phyloP scores from a whole-genome alignment of 2,888 invertebrate genomes.

The Cephus sareptanus region DNA sequence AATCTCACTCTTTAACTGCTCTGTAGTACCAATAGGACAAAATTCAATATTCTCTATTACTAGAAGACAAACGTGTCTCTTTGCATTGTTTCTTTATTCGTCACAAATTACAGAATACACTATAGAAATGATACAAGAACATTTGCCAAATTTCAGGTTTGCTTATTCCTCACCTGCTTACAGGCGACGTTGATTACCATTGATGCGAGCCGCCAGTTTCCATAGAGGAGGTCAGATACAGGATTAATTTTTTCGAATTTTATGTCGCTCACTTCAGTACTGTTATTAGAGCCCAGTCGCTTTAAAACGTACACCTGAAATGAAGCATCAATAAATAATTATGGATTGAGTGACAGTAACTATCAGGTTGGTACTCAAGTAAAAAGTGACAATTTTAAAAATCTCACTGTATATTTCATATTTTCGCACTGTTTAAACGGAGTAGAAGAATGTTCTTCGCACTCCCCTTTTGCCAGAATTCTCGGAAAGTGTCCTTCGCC shows the following conservation, averaged over 20 bases:
- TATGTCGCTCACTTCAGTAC: conserved; percentile 16
- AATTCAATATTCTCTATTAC: not conserved
- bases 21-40: not conserved
- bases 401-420: conserved; percentile 43
- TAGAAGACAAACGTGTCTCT: not conserved
- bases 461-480: conserved; percentile 42
- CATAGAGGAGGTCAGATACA: not conserved
- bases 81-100: not conserved
- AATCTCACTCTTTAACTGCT: not conserved
- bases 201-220: not conserved
- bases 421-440: conserved; percentile 41
- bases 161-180: not conserved
- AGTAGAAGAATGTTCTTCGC: conserved; percentile 21
- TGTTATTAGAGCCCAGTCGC: conserved; percentile 34
- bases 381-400: not conserved
- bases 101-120: not conserved
- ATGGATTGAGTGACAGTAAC: conserved; percentile 1
- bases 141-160: not conserved
- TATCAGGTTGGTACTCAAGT: not conserved
- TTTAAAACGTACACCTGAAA: conserved; percentile 43
- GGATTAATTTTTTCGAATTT: not conserved
- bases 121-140: not conserved
- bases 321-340: conserved; percentile 12
- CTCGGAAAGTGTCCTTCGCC: conserved; percentile 49
- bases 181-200: not conserved